Evolutionary conservation across 2,797 vertebrate species (phyloP).

Genomic region (Scomberomorus guttatus): DNA sequence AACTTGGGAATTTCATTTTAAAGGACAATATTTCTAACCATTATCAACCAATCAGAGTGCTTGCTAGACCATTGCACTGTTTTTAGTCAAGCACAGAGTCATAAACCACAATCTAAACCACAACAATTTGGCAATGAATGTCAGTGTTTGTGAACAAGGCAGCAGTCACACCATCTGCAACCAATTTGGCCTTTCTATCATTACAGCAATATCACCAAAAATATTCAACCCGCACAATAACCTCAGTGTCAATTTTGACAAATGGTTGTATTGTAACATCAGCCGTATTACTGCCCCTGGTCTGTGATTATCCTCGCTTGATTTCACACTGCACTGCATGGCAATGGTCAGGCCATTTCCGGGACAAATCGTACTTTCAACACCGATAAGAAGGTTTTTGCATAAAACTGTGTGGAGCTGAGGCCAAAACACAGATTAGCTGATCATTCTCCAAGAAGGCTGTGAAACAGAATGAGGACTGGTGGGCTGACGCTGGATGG

Average conservation of each 20-base stretch:
- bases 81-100: slow-evolving; percentile 34
- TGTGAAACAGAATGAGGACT: slow-evolving; percentile 1
- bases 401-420: slow-evolving; percentile 11
- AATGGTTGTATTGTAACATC: slow-evolving; percentile 46
- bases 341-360: slow-evolving; percentile 12
- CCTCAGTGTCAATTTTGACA: slow-evolving; percentile 60
- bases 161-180: slow-evolving; percentile 64
- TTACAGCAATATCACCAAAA: slow-evolving; percentile 47
- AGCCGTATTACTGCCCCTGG: background rate
- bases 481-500: slow-evolving; percentile 13
- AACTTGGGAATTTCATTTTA: slow-evolving; percentile 9
- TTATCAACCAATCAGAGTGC: slow-evolving; percentile 13
- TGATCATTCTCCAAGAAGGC: slow-evolving; percentile 30
- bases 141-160: slow-evolving; percentile 40
- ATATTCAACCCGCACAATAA: slow-evolving; percentile 57
- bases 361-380: slow-evolving; percentile 10
- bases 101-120: slow-evolving; percentile 29
- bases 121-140: slow-evolving; percentile 45
- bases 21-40: background rate
- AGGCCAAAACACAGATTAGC: slow-evolving; percentile 31
- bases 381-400: slow-evolving; percentile 41
- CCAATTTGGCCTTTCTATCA: slow-evolving; percentile 53
- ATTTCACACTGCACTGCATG: slow-evolving; percentile 21
- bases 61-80: slow-evolving; percentile 1
- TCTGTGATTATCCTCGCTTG: slow-evolving; percentile 30